Evolutionary conservation across 2,113 vertebrate species (phyloP), one percentile per base, ranked within the genome.

Genomic region (Smithornis capensis): DNA sequence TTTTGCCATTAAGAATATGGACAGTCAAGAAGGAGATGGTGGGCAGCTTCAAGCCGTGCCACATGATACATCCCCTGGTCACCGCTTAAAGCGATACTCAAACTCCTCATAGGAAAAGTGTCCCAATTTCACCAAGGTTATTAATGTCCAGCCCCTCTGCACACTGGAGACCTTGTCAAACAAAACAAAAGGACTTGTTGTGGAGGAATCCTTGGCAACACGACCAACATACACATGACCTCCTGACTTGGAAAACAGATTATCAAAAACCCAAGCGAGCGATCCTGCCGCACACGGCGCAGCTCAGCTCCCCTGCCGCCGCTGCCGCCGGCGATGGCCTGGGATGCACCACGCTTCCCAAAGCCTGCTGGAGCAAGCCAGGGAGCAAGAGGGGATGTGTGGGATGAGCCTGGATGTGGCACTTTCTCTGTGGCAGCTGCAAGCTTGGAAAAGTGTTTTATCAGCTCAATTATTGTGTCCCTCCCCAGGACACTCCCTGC

Each of bases 191-290:
- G 25, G 37, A 75, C 74, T 91, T 91, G 71, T 80, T 94, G 87
- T 83, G 82, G 82, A 91, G 59, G 85, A 95, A 91, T 90, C 90
- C 87, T 95, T 96, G 95, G 90, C 90, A 95, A 82, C 78, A 60
- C 0, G 1, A 92, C 90, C 87, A 93, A 94, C 65, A 31, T 50
- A 93, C 70, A 89, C 95, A 81, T 68, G 90, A 94, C 87, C 85
- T 94, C 45, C 84, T 0, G 33, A 90, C 78, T 85, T 79, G 53
- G 62, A 93, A 94, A 94, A 94, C 81, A 84, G 55, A 89, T 38
- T 44, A 65, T 81, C 84, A 50, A 95, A 92, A 95, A 25, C 57
- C 49, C 82, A 52, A 94, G 85, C 0, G 4, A 84, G 81, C 7
- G 1, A 42, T 59, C 52, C 53, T 2, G 2, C 69, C 0, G 2